Conservation (phyloP, 1,140 invertebrate species). For the Pristionchus pacificus region DNA sequence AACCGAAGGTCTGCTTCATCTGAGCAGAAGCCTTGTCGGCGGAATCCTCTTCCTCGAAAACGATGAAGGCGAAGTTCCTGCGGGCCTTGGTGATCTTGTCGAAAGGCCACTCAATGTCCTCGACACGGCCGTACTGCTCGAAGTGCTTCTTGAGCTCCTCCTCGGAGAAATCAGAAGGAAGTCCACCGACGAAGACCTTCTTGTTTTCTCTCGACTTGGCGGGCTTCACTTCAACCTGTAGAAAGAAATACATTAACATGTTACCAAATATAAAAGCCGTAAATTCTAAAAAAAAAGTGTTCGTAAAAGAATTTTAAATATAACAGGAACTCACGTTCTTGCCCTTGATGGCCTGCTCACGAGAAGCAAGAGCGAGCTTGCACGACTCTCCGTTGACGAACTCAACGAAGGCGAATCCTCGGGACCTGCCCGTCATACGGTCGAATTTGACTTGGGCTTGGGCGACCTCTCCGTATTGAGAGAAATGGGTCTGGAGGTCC, state of each 20-base stretch:
- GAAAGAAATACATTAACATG: neutral
- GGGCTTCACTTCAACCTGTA: constrained; percentile 52
- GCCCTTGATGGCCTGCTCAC: constrained; percentile 54
- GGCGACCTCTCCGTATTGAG: constrained; percentile 51
- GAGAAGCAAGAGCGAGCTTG: constrained; percentile 44
- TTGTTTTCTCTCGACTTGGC: constrained; percentile 57
- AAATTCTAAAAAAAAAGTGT: too few relatives aligned
- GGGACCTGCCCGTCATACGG: constrained; percentile 50
- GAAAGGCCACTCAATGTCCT: constrained; percentile 56
- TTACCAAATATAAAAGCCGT: too few relatives aligned
- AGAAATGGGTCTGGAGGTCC: constrained; percentile 47
- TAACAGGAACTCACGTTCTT: constrained; percentile 34
- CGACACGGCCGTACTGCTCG: constrained; percentile 52
- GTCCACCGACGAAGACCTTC: constrained; percentile 56
- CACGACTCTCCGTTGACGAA: constrained; percentile 53
- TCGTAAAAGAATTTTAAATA: neutral
- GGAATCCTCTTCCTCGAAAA: constrained; percentile 55
- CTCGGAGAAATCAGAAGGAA: constrained; percentile 51
- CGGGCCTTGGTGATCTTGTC: constrained; percentile 52
- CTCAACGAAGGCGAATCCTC: constrained; percentile 57
- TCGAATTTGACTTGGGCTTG: constrained; percentile 57
- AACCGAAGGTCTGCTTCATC: constrained; percentile 45
- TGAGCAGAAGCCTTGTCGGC: constrained; percentile 48
- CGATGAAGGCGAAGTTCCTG: constrained; percentile 57
- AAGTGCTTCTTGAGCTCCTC: constrained; percentile 53